Evolutionary conservation across 2,888 invertebrate genomes (phyloP), one percentile per base, ranked within the genome.

Genomic region (Hesperia comma): DNA sequence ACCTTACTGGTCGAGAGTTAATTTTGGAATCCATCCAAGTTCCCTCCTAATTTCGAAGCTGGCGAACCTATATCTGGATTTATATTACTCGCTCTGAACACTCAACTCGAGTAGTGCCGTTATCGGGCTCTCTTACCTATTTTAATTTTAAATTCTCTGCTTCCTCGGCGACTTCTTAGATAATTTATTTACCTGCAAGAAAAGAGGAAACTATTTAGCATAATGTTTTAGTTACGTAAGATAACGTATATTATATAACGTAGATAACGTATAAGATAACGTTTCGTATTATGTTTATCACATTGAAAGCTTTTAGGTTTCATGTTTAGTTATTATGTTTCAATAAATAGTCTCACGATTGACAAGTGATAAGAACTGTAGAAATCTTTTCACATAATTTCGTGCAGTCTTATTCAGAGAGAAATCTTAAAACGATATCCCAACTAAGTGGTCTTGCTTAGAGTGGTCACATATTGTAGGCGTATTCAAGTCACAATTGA

Each of bases 21-120:
- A 70, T 75, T 75, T 77, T 84, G 83, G 82, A 79, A 78, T 70
- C 70, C 73, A 73, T 79, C 82, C 81, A 84, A 82, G 76, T 74
- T 75, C 70, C 72, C 66, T 68, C 75, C 76, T 78, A 78, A 80
- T 79, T 79, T 76, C 74, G 74, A 75, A 73, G 72, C 60, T 37
- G 60, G 66, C 43, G 66, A 54, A 66, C 66, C 66, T 66, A 66
- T 66, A 66, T 66, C 60, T 66, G 54, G 60, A 60, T 68, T 68
- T 68, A 66, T 66, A 68, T 66, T 66, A 68, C 66, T 68, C 57
- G 66, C 56, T 68, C 61, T 64, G 61, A 66, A 68, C 66, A 66
- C 66, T 68, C 60, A 17, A 66, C 43, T 66, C 54, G 62, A 62
- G 54, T 57, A 62, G 54, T 55, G 55, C 54, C 56, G 68, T 67